Evolutionary conservation across 2,888 invertebrate species (phyloP).

Genomic region (Lasioglossum leucozonium): DNA sequence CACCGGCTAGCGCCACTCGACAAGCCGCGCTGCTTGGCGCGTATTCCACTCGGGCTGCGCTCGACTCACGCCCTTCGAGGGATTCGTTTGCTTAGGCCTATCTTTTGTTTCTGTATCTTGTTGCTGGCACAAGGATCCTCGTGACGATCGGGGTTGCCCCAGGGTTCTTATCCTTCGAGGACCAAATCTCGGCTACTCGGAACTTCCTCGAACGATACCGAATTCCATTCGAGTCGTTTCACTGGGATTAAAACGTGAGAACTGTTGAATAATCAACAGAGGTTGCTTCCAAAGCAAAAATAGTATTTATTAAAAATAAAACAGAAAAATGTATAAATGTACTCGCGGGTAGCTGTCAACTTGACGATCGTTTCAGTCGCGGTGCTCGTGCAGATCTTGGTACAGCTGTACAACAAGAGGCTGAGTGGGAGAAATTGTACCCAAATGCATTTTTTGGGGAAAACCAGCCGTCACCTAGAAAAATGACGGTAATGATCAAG

Average conservation of each 20-base stretch:
- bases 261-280: no score
- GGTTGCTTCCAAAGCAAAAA: no score
- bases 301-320: no score
- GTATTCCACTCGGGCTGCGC: constrained; percentile 51
- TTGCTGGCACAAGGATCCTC: constrained; percentile 49
- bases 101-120: constrained; percentile 74
- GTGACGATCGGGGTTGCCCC: constrained; percentile 21
- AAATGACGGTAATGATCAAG: no score
- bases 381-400: no score
- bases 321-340: no score
- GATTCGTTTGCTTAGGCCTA: constrained; percentile 71
- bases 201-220: constrained; percentile 37
- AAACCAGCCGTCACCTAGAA: no score
- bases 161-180: constrained; percentile 25
- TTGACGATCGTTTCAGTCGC: no score
- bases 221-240: constrained; percentile 35
- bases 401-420: no score
- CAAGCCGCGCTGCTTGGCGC: background rate
- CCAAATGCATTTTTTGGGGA: no score
- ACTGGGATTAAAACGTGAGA: constrained; percentile 50
- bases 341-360: no score
- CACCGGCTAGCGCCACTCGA: constrained; percentile 68
- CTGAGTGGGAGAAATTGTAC: no score
- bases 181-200: constrained; percentile 43
- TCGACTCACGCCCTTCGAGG: constrained; percentile 47